Conservation (phyloP, 2,113 vertebrate genomes). For the Lophura nycthemera region DNA sequence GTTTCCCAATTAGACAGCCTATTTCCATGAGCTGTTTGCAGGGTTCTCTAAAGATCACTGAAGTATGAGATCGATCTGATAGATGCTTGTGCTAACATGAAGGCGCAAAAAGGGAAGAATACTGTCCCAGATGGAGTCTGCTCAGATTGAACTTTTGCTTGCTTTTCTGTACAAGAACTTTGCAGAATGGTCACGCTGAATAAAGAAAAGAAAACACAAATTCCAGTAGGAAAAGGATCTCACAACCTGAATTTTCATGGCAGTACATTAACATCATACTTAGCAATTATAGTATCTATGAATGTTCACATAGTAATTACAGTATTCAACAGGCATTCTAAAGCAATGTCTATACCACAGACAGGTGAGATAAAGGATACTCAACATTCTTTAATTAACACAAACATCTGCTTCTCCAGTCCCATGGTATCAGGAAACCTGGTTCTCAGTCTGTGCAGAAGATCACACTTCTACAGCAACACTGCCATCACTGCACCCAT, state of each 20-base stretch:
- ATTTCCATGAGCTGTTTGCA: not conserved
- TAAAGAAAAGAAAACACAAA: not conserved
- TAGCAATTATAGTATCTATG: not conserved
- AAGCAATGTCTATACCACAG: not conserved
- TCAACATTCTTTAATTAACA: not conserved
- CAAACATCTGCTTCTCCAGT: conserved; percentile 30
- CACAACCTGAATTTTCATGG: not conserved
- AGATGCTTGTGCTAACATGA: not conserved
- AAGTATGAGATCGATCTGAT: not conserved
- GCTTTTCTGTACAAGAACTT: not conserved
- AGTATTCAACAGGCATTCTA: conserved; percentile 6
- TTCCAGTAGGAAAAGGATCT: not conserved
- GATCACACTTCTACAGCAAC: not conserved
- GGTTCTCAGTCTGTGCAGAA: not conserved
- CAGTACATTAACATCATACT: not conserved
- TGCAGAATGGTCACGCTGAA: not conserved
- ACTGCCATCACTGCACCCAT: accelerated
- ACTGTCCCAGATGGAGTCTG: not conserved
- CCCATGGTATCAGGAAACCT: not conserved
- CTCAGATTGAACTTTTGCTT: not conserved
- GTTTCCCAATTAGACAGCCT: not conserved
- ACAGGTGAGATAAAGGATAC: not conserved
- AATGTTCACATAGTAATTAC: not conserved
- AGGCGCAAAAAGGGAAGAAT: not conserved
- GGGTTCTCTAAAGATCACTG: not conserved